Base-by-base conservation (phyloP, 2,888 invertebrate species). In the Melangyna quadrimaculata region DNA sequence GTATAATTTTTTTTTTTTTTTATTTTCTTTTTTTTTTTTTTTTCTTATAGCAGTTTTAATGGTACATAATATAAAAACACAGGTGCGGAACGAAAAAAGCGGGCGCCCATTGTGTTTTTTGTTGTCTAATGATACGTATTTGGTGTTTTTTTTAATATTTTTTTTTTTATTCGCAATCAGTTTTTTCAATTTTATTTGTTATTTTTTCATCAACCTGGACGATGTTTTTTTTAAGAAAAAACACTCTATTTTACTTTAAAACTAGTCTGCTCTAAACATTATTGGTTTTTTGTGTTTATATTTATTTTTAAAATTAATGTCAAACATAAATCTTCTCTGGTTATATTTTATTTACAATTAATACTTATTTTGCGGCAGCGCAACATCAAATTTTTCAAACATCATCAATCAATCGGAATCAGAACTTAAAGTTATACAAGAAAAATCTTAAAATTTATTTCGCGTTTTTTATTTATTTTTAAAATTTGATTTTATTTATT, bases 81-180 rank as follows among this genome's bases (percentile, higher is more conserved):
- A 57, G 48, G 73, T 55, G 61, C 48, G 65, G 55, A 69, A 27
- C 27, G 48, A 43, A 35, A 53, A 37, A 40, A 43, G 37, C 59
- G 43, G 57, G 29, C 35, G 61, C 14, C 51, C 55, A 74, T 48
- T 43, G 19, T 43, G 74, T 61, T 79, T 80, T 61, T 61, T n/a
- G n/a, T n/a, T n/a, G n/a, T n/a, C 75, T 80, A 77, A 80, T 80
- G 84, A 86, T 86, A 86, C 84, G 86, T 80, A 80, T 86, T 78
- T 80, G 80, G 72, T 86, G 80, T 80, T 57, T 69, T 65, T 78
- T 70, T 63, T 45, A 35, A 55, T 59, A 6, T 59, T 59, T 29
- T 43, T 37, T 59, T 1, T 37, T 37, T 51, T 35, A 29, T 57
- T 22, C 59, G 40, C 51, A 9, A 12, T 35, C 4, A 29, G 7